Percentiles rank a stretch among this genome's conserved stretches.
These are phyloP conservation scores for Grantiella picta DNA, from an alignment of 2,113 vertebrate species.

Conservation along the genomic window DNA sequence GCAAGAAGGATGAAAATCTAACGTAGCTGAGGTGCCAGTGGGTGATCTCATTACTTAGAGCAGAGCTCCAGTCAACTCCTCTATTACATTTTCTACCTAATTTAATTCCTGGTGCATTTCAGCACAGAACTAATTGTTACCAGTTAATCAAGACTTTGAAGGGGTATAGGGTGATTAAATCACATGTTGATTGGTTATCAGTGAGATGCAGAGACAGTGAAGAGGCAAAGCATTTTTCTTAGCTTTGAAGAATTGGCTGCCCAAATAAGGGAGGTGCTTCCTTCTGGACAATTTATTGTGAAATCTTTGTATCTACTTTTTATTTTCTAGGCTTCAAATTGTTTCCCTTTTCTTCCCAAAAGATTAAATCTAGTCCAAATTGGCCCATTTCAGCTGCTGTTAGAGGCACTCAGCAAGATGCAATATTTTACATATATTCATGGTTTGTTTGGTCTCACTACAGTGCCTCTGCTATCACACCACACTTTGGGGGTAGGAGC, in stretches of 20 bases:
- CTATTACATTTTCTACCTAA: not conserved
- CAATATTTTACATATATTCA: not conserved
- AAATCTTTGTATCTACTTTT: not conserved
- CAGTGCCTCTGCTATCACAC: not conserved
- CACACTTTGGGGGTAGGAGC: not conserved
- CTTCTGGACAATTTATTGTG: not conserved
- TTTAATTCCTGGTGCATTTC: not conserved
- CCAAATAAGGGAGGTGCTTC: not conserved
- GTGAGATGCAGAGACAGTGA: not conserved
- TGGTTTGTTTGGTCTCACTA: not conserved
- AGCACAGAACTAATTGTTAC: not conserved
- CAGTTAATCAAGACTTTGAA: not conserved
- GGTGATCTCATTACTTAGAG: not conserved
- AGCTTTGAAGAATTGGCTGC: not conserved
- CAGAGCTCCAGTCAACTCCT: not conserved
- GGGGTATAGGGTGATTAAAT: not conserved
- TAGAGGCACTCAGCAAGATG: not conserved
- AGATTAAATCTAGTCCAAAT: not conserved
- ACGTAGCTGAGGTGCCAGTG: not conserved
- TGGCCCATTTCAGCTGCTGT: not conserved
- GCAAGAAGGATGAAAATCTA: not conserved
- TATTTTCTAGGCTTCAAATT: not conserved
- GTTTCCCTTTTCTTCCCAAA: not conserved
- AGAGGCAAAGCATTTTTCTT: not conserved
- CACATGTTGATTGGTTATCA: not conserved